Evolutionary conservation across 2,113 vertebrate genomes (phyloP), one percentile per base, ranked within the genome.

Genomic region (Ciconia boyciana): DNA sequence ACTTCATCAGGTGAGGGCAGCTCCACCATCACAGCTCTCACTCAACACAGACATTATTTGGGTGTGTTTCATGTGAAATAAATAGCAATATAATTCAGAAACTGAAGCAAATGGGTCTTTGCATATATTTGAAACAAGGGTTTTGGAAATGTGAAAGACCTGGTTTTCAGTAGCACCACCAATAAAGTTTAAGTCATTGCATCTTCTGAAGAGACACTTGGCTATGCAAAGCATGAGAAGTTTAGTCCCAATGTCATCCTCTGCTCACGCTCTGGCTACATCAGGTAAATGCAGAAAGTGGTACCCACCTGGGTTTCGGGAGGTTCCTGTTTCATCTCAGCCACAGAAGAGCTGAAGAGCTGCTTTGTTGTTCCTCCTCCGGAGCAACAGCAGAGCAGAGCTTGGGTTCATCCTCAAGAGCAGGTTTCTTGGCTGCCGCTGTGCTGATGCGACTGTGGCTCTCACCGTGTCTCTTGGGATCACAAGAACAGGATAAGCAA

Each of bases 51-150:
- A 20, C 8, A 1, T 60, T 61, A 32, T 79, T 32, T 54, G 44
- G 8, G 29, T 5, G 2, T 2, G 8, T 43, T 54, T 48, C 46
- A 5, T 3, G 8, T 0, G 2, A 48, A 13, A 11, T 3, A 32
- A 51, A 24, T 17, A 62, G 26, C 6, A 29, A 44, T 13, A 13
- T 10, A 36, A n/a, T 43, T 21, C 39, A 71, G 48, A 55, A 75
- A 39, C 19, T 26, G 39, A 65, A 77, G 39, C 21, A 82, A 60
- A 41, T 1, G 8, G 8, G 17, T 48, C 51, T 60, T 18, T 25
- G 6, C 44, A 26, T 14, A 6, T 16, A 32, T 71, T 36, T 51
- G 44, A 61, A 39, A 29, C 11, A 16, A 28, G 58, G 18, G 49
- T 5, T 60, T 54, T 18, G 39, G 46, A 72, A 61, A 34, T 0